phyloP scores from a whole-genome alignment of 2,888 invertebrate species.

The Ectropis crepuscularia region DNA sequence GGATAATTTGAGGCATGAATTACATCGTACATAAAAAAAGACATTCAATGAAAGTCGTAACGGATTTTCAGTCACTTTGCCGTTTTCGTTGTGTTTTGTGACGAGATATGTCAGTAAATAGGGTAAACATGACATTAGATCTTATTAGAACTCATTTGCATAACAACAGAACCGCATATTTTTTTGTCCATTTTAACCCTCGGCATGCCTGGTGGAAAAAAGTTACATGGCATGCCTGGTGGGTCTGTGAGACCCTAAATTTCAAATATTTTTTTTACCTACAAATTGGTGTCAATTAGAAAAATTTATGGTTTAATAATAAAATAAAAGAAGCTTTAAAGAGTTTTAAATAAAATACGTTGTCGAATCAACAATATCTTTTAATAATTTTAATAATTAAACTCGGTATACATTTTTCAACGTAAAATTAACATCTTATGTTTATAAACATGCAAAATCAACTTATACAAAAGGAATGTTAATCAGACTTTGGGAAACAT shows the following conservation, averaged over 20 bases:
- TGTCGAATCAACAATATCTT: conserved; percentile 5
- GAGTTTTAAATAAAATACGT: no score
- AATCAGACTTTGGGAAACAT: conserved; percentile 11
- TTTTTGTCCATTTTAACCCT: not conserved
- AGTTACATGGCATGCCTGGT: conserved; percentile 4
- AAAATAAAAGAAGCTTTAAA: conserved; percentile 1
- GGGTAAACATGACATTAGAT: no score
- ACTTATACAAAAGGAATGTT: not conserved
- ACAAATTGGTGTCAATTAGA: conserved; percentile 4
- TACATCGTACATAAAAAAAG: no score
- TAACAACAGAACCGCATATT: no score
- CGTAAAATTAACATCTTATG: conserved; percentile 12
- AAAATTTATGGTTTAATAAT: conserved; percentile 7
- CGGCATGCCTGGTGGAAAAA: conserved; percentile 1
- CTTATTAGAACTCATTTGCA: no score
- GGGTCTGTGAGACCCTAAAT: conserved; percentile 9
- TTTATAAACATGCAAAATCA: conserved; percentile 4
- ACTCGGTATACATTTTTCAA: conserved; percentile 3
- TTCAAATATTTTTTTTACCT: conserved; percentile 7
- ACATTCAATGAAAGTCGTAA: no score
- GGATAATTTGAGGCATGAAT: no score
- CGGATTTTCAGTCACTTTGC: no score
- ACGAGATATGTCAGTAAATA: no score
- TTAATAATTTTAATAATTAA: not conserved
- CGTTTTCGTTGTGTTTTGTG: no score